Evolutionary conservation across 2,113 vertebrate species (phyloP), one percentile per base, ranked within the genome.

Genomic region (Pelecanoides urinatrix): DNA sequence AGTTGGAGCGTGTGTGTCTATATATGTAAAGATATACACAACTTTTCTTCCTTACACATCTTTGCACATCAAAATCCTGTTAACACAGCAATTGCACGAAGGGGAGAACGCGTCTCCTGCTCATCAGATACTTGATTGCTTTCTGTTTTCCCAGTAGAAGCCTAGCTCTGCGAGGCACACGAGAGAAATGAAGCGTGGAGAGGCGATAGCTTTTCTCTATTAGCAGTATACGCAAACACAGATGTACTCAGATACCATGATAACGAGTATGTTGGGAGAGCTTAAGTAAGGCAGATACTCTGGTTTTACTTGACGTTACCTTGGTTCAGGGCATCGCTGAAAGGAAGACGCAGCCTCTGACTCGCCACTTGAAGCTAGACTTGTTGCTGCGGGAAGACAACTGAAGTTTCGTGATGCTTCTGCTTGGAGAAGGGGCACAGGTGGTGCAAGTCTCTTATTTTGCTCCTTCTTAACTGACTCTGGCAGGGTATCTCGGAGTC

Each of bases 301-400:
- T 0, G 1, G 1, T 76, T 70, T 78, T 32, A 18, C 61, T 68
- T n/a, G 83, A 7, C 2, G 2, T 47, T 47, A 13, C 27, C 44
- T 74, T n/a, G 52, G n/a, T 25, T 68, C 59, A 73, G 67, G 79
- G 26, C 42, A 16, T 7, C 13, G 84, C 61, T 40, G 61, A 53
- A 32, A 50, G 53, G 50, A 73, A 62, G 47, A 23, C 16, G 1
- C 62, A 38, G 77, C 52, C 47, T 72, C 30, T 42, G 32, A 32
- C 53, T 75, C 11, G 7, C 44, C 1, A 0, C 44, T 16, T 65
- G 77, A 34, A 78, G 36, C 40, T 25, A 34, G 56, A 5, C 49
- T 81, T 11, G 10, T 47, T 84, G 66, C 62, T 56, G 53, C 0
- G 0, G 85, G 56, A 62, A 70, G 44, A n/a, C 58, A 80, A 50